Percentiles rank a stretch among this genome's conserved stretches.
Evolutionary conservation across 2,888 invertebrate genomes (phyloP).

Genomic region (Spisula subtruncata): DNA sequence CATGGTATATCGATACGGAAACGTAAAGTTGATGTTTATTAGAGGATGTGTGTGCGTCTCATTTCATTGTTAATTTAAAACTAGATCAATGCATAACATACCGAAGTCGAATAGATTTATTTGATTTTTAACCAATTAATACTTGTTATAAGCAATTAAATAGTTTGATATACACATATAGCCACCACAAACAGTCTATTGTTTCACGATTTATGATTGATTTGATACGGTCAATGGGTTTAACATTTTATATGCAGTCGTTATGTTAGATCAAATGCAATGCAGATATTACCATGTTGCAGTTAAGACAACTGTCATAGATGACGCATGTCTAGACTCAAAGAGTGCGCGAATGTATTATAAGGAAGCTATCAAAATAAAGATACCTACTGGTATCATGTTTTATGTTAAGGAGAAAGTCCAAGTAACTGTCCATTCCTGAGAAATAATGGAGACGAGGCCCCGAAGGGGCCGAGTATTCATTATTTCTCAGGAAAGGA

Average conservation of each 20-base stretch:
- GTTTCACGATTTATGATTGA: not conserved
- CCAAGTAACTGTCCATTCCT: no score
- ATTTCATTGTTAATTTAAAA: not conserved
- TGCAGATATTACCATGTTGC: not conserved
- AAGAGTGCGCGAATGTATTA: not conserved
- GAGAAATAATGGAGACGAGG: no score
- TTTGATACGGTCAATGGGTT: not conserved
- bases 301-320: not conserved
- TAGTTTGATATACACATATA: not conserved
- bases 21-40: not conserved
- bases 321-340: not conserved
- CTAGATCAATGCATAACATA: not conserved
- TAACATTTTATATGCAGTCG: not conserved
- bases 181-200: not conserved
- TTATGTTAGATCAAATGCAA: not conserved
- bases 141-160: not conserved
- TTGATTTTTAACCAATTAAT: not conserved
- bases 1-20: not conserved
- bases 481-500: no score
- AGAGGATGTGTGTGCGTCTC: not conserved
- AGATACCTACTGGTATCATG: not conserved
- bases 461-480: no score
- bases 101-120: not conserved
- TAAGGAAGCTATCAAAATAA: not conserved
- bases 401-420: no score